Percentiles rank a stretch among this genome's conserved stretches.
Conservation (phyloP, 2,797 vertebrate species). For the Staurois parvus region DNA sequence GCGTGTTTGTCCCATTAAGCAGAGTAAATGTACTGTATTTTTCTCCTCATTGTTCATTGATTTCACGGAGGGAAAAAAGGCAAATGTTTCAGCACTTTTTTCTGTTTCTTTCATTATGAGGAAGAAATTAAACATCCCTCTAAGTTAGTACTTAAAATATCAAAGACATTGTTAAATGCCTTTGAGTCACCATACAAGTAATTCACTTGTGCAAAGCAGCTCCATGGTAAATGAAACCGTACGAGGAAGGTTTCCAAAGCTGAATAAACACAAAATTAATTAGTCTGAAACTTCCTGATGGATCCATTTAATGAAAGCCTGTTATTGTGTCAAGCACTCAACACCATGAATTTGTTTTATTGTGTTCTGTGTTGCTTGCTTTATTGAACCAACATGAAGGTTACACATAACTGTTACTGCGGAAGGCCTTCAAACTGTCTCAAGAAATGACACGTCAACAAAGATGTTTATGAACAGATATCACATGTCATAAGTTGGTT, state of each 20-base stretch:
- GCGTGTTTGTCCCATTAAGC: slow-evolving; percentile 78
- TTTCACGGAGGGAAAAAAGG: slow-evolving; percentile 70
- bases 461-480: not conserved
- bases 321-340: slow-evolving; percentile 56
- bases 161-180: slow-evolving; percentile 84
- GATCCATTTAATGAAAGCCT: slow-evolving; percentile 70
- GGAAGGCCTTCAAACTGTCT: slow-evolving; percentile 7
- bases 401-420: slow-evolving; percentile 30
- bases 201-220: slow-evolving; percentile 81
- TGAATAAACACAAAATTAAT: slow-evolving; percentile 80
- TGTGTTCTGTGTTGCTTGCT: slow-evolving; percentile 46
- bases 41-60: slow-evolving; percentile 70
- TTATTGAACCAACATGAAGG: slow-evolving; percentile 51
- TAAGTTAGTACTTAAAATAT: slow-evolving; percentile 85
- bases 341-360: slow-evolving; percentile 53
- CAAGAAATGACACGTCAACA: slow-evolving; percentile 6
- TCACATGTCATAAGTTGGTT: not conserved
- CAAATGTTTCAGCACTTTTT: slow-evolving; percentile 75
- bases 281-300: slow-evolving; percentile 77
- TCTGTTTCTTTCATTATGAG: slow-evolving; percentile 78
- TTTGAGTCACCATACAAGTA: slow-evolving; percentile 82
- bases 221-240: slow-evolving; percentile 81
- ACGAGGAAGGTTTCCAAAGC: slow-evolving; percentile 78
- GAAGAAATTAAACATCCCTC: slow-evolving; percentile 83
- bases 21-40: slow-evolving; percentile 72